phyloP scores from a whole-genome alignment of 2,113 vertebrate genomes.

The Seriola aureovittata region DNA sequence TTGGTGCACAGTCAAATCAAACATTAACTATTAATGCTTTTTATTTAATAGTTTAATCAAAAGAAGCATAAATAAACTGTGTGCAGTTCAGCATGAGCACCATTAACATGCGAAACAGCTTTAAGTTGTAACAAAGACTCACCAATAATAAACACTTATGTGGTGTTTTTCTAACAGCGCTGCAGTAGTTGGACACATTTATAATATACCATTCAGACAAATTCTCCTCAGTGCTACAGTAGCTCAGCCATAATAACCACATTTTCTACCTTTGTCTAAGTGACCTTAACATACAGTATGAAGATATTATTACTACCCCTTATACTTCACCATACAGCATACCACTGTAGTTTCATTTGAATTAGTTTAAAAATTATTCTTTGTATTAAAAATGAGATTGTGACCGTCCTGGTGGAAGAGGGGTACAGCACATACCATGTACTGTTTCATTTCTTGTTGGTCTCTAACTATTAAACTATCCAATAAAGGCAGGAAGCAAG shows the following conservation, averaged over 20 bases:
- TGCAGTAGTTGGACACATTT: neutral
- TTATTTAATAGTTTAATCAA: neutral
- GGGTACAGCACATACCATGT: neutral
- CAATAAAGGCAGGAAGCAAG: conserved; percentile 22
- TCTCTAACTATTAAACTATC: conserved; percentile 12
- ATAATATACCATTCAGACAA: conserved; percentile 8
- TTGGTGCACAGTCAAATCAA: neutral
- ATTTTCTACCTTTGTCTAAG: neutral
- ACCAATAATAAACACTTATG: neutral
- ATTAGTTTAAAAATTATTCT: conserved; percentile 11
- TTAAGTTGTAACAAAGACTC: neutral
- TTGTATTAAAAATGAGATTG: neutral
- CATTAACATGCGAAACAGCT: neutral
- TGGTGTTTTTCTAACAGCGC: conserved; percentile 5
- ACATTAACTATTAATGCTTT: neutral
- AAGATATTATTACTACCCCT: neutral
- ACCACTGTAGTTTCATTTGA: neutral
- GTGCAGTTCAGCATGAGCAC: neutral
- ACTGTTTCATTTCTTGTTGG: conserved; percentile 1
- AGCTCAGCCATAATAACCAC: conserved; percentile 12
- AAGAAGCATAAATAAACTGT: neutral
- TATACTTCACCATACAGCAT: neutral
- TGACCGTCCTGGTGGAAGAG: neutral
- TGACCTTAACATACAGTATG: neutral
- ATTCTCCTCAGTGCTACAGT: conserved; percentile 11